Evolutionary conservation across 2,797 vertebrate species (phyloP).

Genomic region (Anabacerthia variegaticeps): DNA sequence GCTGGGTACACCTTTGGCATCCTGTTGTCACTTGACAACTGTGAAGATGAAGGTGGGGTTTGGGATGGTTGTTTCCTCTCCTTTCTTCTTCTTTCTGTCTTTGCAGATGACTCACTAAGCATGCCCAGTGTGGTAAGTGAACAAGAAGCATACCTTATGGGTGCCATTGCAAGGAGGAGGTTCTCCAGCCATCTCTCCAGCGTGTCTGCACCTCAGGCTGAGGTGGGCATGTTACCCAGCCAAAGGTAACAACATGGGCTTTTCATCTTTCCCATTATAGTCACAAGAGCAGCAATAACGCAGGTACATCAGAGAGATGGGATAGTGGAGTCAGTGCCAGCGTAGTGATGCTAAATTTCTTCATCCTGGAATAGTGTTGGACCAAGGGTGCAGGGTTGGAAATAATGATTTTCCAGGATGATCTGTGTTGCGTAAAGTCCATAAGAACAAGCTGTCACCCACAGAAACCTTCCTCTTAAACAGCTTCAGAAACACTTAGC

Average conservation of each 20-base stretch:
- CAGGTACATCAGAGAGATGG: background rate
- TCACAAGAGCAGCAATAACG: background rate
- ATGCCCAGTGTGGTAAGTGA: constrained; percentile 99
- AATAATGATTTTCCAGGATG: background rate
- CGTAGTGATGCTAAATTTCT: background rate
- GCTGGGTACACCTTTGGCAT: background rate
- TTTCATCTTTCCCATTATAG: constrained; percentile 20
- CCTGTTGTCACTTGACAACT: background rate
- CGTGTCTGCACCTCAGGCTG: constrained; percentile 83
- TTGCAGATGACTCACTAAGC: constrained; percentile 92
- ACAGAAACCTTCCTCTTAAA: background rate
- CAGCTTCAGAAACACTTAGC: background rate
- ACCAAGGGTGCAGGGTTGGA: background rate
- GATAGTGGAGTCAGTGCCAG: background rate
- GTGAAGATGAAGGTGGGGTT: background rate
- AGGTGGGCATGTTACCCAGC: constrained; percentile 93
- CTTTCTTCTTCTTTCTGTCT: background rate
- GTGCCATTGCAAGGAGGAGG: constrained; percentile 87
- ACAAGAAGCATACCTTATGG: constrained; percentile 92
- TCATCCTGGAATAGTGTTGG: background rate
- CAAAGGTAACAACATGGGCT: constrained; percentile 87
- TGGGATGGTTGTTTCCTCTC: background rate
- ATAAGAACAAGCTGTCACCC: background rate
- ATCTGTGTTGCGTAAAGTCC: background rate
- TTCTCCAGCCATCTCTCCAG: constrained; percentile 96